Evolutionary conservation across 2,113 vertebrate genomes (phyloP).

Genomic region (Loxodonta africana): DNA sequence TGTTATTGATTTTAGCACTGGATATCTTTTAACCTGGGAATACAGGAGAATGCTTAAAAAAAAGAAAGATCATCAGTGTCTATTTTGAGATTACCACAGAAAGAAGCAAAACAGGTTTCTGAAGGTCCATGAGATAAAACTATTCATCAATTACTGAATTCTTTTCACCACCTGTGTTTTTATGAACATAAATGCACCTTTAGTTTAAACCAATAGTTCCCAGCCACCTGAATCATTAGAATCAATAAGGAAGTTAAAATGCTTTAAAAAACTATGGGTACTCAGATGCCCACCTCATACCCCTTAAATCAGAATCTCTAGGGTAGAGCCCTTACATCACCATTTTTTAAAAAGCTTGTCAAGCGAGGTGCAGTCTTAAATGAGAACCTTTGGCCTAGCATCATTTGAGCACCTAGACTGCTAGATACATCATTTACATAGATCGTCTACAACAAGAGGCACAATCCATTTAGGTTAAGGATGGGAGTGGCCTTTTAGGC

Average conservation of each 20-base stretch:
- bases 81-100: not conserved
- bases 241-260: not conserved
- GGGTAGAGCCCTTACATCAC: not conserved
- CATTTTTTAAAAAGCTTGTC: not conserved
- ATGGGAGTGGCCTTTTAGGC: not conserved
- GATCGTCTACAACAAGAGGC: not conserved
- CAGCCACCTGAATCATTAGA: not conserved
- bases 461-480: not conserved
- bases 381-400: not conserved
- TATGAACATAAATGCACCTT: not conserved
- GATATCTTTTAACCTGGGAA: conserved; percentile 21
- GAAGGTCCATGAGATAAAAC: not conserved
- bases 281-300: not conserved
- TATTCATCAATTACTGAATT: not conserved
- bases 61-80: not conserved
- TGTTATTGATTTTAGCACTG: conserved; percentile 55
- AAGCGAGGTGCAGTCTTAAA: not conserved
- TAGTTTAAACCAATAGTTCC: conserved; percentile 17
- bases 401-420: not conserved
- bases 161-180: not conserved
- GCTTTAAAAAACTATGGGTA: not conserved
- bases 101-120: not conserved
- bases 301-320: not conserved
- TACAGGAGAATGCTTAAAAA: not conserved
- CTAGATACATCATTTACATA: not conserved